Evolutionary conservation across 2,113 vertebrate species (phyloP), one percentile per base, ranked within the genome.

Genomic region (Halcyon malimbica): DNA sequence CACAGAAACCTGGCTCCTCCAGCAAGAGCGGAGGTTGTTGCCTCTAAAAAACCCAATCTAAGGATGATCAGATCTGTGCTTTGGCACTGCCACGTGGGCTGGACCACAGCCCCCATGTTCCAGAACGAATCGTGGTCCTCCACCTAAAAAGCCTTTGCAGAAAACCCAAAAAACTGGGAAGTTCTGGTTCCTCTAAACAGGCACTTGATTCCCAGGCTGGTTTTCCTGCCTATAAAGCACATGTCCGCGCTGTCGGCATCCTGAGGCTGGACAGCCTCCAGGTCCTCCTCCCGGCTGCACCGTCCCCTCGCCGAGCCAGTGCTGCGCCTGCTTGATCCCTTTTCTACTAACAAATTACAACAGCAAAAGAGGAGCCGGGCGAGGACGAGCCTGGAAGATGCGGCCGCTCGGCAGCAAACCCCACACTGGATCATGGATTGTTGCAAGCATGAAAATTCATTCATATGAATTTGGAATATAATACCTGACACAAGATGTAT

Each of bases 401-500:
- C 17, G 24, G 48, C 44, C 16, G 24, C 59, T 63, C 23, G 0
- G 10, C 26, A 14, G 83, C 77, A 24, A 78, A 56, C 16, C 60
- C 75, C 1, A 42, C 35, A 35, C 74, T 46, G 93, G 76, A 95
- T 79, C 96, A 69, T 23, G 90, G 96, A 56, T 96, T 11, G 96
- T 82, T 42, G 91, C 63, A 44, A 93, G 97, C 97, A 63, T 59
- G 96, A 95, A 97, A 98, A 98, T 98, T 94, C 97, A 98, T 98
- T 98, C 98, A 97, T 97, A 96, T 81, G 97, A 97, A 97, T 97
- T 97, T 96, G 97, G 97, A 98, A 98, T 98, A 98, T 98, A 98
- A 98, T 98, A 98, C 98, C 97, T 98, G 97, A 98, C 97, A 98
- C 97, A 98, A 98, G 97, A 98, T 97, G 90, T 80, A 98, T 98